A percentile compares a stretch with the other conserved stretches of the same genome.
Conservation (phyloP, 1,140 invertebrate genomes). For the Eriocheir sinensis region DNA sequence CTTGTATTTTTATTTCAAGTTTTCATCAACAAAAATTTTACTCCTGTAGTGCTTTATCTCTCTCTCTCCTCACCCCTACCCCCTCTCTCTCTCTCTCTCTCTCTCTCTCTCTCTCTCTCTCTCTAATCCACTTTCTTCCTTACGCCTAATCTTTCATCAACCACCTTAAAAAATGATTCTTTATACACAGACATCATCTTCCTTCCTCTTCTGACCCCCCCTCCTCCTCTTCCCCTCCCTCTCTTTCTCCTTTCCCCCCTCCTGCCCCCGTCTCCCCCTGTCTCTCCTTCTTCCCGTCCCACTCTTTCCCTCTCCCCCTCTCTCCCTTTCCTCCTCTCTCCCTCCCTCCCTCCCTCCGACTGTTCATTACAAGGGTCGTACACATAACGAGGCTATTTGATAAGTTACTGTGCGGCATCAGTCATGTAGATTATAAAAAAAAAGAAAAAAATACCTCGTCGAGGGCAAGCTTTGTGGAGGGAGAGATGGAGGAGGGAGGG, state of each 20-base stretch:
- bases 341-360: not conserved
- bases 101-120: conserved; percentile 35
- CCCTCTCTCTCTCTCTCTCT: conserved; percentile 16
- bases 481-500: not conserved
- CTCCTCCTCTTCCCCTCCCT: not conserved
- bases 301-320: not conserved
- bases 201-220: not conserved
- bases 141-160: not conserved
- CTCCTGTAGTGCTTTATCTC: not conserved
- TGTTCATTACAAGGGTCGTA: conserved; percentile 39
- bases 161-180: not conserved
- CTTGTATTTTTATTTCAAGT: no score
- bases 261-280: not conserved
- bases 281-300: not conserved
- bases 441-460: not conserved
- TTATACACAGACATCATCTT: not conserved
- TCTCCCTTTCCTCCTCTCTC: not conserved
- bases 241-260: not conserved
- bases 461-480: not conserved
- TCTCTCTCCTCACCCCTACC: not conserved
- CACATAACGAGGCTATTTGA: conserved; percentile 28
- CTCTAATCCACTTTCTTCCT: not conserved
- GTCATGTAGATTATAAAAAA: no score
- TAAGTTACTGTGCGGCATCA: not conserved
- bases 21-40: no score